Conservation (phyloP, 2,113 vertebrate genomes). For the Hemiscyllium ocellatum region DNA sequence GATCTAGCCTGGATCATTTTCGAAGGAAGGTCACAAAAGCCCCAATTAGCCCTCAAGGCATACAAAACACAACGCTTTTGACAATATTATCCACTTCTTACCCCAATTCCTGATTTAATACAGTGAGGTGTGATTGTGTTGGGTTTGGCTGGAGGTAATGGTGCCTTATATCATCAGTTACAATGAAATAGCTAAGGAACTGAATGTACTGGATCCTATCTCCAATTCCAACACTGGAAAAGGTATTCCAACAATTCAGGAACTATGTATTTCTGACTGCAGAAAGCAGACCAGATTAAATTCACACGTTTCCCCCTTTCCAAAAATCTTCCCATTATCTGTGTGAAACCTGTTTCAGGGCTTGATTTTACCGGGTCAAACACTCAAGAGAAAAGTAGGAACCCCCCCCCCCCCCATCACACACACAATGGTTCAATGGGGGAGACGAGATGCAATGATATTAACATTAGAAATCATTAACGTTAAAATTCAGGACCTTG, state of each 20-base stretch:
- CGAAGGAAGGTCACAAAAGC: not conserved
- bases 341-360: slow-evolving; percentile 42
- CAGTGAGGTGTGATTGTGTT: not conserved
- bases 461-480: too few relatives aligned
- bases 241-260: not conserved
- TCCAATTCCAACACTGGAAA: not conserved
- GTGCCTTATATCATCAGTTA: not conserved
- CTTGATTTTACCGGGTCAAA: too few relatives aligned
- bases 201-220: not conserved
- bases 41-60: not conserved
- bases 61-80: not conserved
- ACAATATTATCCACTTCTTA: not conserved
- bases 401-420: too few relatives aligned
- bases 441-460: too few relatives aligned
- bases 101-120: not conserved
- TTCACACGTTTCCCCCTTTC: slow-evolving; percentile 43
- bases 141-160: not conserved
- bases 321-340: slow-evolving; percentile 48
- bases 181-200: not conserved
- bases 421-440: too few relatives aligned
- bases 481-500: too few relatives aligned
- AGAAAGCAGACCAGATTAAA: slow-evolving; percentile 45
- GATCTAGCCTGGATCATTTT: not conserved
- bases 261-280: slow-evolving; percentile 35
- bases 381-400: too few relatives aligned